Conservation (phyloP, 2,888 invertebrate genomes). For the Dioctria linearis region DNA sequence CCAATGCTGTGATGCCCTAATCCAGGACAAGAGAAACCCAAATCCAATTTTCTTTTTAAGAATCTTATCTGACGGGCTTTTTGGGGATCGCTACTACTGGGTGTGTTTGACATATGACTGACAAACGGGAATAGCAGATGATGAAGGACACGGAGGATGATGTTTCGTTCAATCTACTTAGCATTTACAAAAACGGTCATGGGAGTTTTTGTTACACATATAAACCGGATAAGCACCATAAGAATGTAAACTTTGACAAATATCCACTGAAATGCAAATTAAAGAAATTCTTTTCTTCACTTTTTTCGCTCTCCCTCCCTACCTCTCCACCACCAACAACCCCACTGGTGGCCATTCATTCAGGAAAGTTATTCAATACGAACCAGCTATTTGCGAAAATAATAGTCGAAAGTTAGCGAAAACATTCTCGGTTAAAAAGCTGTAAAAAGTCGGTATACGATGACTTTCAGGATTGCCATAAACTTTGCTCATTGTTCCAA, state of each 20-base stretch:
- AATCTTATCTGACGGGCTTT: slow-evolving; percentile 50
- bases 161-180: slow-evolving; percentile 23
- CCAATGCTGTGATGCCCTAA: slow-evolving; percentile 24
- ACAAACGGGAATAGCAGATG: slow-evolving; percentile 40
- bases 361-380: slow-evolving; percentile 12
- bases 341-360: background rate
- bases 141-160: slow-evolving; percentile 45
- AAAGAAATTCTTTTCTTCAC: background rate
- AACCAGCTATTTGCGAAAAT: slow-evolving; percentile 39
- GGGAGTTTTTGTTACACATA: background rate
- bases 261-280: background rate
- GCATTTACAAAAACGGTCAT: slow-evolving; percentile 34
- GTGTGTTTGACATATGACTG: slow-evolving; percentile 51
- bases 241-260: slow-evolving; percentile 13
- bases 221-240: background rate
- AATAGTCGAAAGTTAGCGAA: slow-evolving; percentile 42
- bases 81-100: slow-evolving; percentile 19
- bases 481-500: slow-evolving; percentile 44
- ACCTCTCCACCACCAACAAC: background rate
- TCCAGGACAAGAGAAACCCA: slow-evolving; percentile 33
- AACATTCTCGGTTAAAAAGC: slow-evolving; percentile 40
- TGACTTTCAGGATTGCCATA: slow-evolving; percentile 46
- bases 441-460: slow-evolving; percentile 38
- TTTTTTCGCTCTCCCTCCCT: background rate
- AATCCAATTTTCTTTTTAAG: slow-evolving; percentile 44